phyloP scores from a whole-genome alignment of 2,888 invertebrate species.

The Tinea pellionella region DNA sequence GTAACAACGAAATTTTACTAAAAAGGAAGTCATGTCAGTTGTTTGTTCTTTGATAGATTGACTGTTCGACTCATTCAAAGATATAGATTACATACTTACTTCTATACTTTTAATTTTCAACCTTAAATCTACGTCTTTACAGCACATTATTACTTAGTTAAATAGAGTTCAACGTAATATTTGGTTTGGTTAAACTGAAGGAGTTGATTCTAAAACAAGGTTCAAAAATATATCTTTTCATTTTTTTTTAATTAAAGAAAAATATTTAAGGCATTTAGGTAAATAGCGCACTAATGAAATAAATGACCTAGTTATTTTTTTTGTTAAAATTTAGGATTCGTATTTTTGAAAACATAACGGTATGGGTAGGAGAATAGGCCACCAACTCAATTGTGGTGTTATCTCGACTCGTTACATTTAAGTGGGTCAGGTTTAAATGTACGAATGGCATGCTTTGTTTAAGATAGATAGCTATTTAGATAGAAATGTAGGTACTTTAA shows the following conservation, averaged over 20 bases:
- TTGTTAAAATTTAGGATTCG: too few species aligned
- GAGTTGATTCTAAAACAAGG: too few species aligned
- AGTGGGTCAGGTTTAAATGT: constrained; percentile 31
- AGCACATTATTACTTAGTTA: not conserved
- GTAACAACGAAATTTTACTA: not conserved
- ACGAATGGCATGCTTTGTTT: constrained; percentile 19
- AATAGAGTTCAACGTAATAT: not conserved
- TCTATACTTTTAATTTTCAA: not conserved
- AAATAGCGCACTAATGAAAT: too few species aligned
- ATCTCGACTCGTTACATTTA: constrained; percentile 21
- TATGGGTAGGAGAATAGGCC: not conserved
- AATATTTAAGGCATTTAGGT: too few species aligned
- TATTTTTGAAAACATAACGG: too few species aligned
- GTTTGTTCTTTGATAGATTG: not conserved
- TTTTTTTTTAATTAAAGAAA: too few species aligned
- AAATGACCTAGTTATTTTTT: too few species aligned
- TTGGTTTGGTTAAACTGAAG: not conserved
- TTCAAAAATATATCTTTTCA: too few species aligned
- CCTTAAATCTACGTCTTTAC: not conserved
- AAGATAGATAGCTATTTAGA: constrained; percentile 9
- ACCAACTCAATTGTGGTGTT: not conserved
- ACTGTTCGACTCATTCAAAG: not conserved
- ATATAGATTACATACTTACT: not conserved
- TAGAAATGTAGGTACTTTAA: constrained; percentile 4
- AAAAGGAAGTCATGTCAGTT: not conserved